Evolutionary conservation across 2,797 vertebrate species (phyloP).

Genomic region (Coranthus polyacanthus): DNA sequence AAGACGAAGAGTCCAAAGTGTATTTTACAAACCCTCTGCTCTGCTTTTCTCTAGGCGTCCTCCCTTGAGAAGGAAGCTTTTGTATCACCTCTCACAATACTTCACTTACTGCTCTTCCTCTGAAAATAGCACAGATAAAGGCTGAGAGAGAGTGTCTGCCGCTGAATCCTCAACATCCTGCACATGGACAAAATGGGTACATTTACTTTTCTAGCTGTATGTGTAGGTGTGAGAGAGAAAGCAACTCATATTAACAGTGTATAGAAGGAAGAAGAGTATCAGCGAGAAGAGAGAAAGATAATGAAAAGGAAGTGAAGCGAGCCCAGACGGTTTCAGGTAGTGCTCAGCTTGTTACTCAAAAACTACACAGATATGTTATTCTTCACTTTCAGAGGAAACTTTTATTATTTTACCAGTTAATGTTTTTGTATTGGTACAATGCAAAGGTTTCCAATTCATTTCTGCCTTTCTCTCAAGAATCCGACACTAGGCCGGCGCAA

Average conservation of each 20-base stretch:
- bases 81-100: slow-evolving; percentile 66
- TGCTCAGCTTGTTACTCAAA: no score
- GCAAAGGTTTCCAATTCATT: background rate
- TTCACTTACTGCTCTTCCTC: slow-evolving; percentile 58
- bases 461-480: no score
- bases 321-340: background rate
- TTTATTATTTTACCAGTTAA: background rate
- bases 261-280: slow-evolving; percentile 8
- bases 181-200: slow-evolving; percentile 39
- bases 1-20: slow-evolving; percentile 41
- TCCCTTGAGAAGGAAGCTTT: slow-evolving; percentile 57
- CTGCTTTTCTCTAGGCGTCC: slow-evolving; percentile 13
- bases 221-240: background rate
- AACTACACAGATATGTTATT: background rate
- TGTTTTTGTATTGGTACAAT: background rate
- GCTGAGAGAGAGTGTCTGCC: slow-evolving; percentile 14
- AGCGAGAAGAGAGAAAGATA: background rate
- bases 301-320: slow-evolving; percentile 12
- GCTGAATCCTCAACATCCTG: slow-evolving; percentile 41
- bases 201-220: slow-evolving; percentile 21
- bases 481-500: no score
- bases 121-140: slow-evolving; percentile 66
- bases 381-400: background rate
- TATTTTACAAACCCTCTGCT: slow-evolving; percentile 50
- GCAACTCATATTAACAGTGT: slow-evolving; percentile 6